Conservation (phyloP, 1,140 invertebrate species). For the Nephotettix cincticeps region DNA sequence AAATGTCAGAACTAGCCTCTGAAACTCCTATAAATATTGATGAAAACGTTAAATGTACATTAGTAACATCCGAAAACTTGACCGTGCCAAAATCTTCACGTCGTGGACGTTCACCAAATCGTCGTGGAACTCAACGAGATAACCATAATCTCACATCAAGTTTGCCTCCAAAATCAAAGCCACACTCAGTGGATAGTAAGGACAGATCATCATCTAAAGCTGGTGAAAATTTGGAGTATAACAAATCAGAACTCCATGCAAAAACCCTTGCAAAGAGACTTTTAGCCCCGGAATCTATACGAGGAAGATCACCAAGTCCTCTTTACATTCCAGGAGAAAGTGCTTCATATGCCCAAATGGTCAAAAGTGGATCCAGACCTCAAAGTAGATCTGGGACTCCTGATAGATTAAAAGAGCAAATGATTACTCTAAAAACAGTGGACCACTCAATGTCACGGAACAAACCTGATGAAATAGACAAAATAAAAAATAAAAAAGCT, state of each 20-base stretch:
- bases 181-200: too few species aligned
- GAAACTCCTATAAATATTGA: too few species aligned
- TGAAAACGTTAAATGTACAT: neutral
- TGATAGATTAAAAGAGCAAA: conserved; percentile 15
- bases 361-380: conserved; percentile 55
- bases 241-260: conserved; percentile 22
- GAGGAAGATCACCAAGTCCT: conserved; percentile 61
- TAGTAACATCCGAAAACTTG: neutral
- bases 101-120: conserved; percentile 46
- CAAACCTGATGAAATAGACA: too few species aligned
- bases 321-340: conserved; percentile 70
- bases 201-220: too few species aligned
- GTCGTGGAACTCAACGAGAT: conserved; percentile 36
- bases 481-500: too few species aligned
- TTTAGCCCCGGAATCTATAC: conserved; percentile 7
- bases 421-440: neutral
- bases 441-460: too few species aligned
- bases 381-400: conserved; percentile 29
- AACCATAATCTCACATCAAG: neutral
- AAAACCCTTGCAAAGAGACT: neutral
- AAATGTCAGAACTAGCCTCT: too few species aligned
- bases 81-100: conserved; percentile 30
- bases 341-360: conserved; percentile 70
- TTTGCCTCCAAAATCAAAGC: neutral
- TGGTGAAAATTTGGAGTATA: neutral